Evolutionary conservation across 2,888 invertebrate genomes (phyloP).

Genomic region (Poecilus cupreus): DNA sequence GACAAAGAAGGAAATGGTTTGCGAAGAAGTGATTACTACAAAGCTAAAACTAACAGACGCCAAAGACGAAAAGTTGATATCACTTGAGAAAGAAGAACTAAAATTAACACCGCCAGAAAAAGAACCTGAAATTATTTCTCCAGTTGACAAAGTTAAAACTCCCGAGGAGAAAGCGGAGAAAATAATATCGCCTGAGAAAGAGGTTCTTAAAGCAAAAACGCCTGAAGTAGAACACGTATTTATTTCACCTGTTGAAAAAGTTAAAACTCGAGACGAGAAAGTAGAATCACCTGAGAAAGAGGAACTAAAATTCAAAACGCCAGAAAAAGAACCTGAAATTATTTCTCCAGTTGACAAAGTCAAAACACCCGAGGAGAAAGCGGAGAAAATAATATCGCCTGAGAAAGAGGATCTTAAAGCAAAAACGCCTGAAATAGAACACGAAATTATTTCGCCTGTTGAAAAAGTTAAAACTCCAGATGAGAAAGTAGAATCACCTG

Average conservation of each 20-base stretch:
- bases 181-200: neutral
- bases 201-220: no score
- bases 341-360: constrained; percentile 14
- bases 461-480: neutral
- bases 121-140: neutral
- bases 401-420: constrained; percentile 12
- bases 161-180: neutral
- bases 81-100: neutral
- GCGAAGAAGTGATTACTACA: neutral
- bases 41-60: neutral
- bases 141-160: neutral
- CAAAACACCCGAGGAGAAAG: no score
- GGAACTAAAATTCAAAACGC: neutral
- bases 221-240: constrained; percentile 58
- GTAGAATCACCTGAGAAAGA: neutral
- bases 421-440: neutral
- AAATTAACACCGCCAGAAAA: neutral
- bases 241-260: constrained; percentile 58
- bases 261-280: constrained; percentile 43
- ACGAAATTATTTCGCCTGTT: neutral
- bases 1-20: neutral
- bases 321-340: neutral
- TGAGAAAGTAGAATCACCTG: constrained; percentile 5
- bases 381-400: constrained; percentile 19
- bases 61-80: neutral